Conservation (phyloP, 2,113 vertebrate genomes). For the Himantopus leucocephalus region DNA sequence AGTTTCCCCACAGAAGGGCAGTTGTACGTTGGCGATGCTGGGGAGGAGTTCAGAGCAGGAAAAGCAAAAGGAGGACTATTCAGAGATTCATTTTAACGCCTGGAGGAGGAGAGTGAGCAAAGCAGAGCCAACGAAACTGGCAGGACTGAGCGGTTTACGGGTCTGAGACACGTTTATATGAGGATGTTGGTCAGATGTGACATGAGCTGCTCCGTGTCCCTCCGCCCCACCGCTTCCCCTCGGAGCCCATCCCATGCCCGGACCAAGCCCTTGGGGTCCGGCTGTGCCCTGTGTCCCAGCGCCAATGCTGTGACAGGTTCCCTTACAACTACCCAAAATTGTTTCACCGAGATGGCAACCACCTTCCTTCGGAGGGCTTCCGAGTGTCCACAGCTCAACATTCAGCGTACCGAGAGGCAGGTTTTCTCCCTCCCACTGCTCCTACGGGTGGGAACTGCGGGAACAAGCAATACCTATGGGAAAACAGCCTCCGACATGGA, state of each 20-base stretch:
- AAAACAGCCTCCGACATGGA: not conserved
- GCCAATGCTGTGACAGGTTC: not conserved
- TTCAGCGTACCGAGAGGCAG: fast-evolving
- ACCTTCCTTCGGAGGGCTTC: fast-evolving
- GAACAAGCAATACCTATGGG: fast-evolving
- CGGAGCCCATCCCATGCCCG: not conserved
- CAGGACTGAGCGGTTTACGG: not conserved
- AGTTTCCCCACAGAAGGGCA: not conserved
- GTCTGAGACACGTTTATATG: not conserved
- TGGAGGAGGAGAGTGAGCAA: not conserved
- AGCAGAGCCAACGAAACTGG: not conserved
- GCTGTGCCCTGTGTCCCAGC: not conserved
- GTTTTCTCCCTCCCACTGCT: not conserved
- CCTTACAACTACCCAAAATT: not conserved
- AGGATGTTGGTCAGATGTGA: not conserved
- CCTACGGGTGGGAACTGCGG: not conserved
- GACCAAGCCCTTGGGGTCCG: not conserved
- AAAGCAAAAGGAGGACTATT: not conserved
- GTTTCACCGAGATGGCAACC: fast-evolving
- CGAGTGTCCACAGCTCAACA: not conserved
- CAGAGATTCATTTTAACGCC: not conserved
- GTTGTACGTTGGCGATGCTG: not conserved
- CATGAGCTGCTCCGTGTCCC: not conserved
- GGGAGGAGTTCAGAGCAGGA: not conserved
- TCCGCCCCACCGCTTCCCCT: not conserved